These are phyloP conservation scores for Chromis chromis DNA, from an alignment of 2,797 vertebrate genomes.

Conservation along the genomic window DNA sequence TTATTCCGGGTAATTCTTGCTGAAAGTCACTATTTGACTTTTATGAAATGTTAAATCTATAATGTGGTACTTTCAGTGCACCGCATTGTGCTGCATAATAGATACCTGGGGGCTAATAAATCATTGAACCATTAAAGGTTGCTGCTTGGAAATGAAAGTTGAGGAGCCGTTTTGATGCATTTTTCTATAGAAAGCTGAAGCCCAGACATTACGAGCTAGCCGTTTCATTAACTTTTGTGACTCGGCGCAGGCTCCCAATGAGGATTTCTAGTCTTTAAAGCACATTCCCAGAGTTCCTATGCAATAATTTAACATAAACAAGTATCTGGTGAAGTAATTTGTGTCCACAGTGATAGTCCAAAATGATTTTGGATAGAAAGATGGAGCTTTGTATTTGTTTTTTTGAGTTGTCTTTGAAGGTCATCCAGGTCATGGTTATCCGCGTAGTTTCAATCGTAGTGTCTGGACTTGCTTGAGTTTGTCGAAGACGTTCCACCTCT, in stretches of 20 bases:
- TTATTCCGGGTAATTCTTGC: not conserved
- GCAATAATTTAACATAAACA: not conserved
- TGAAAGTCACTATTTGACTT: not conserved
- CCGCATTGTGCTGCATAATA: not conserved
- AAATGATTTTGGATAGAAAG: not conserved
- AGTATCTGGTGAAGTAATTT: not conserved
- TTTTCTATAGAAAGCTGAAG: not conserved
- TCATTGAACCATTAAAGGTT: conserved; percentile 1
- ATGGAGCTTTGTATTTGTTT: conserved; percentile 36
- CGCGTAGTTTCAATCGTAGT: no score
- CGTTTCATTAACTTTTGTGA: not conserved
- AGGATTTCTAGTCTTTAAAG: not conserved
- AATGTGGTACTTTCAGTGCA: not conserved
- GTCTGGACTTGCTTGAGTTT: no score
- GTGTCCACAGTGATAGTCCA: no score
- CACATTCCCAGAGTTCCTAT: not conserved
- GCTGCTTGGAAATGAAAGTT: not conserved
- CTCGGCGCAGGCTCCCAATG: not conserved
- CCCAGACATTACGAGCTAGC: no score
- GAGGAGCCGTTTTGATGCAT: not conserved
- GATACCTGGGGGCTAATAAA: not conserved
- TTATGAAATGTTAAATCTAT: conserved; percentile 2
- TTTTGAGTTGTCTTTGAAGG: no score
- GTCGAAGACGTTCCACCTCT: no score
- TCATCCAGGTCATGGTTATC: no score